Evolutionary conservation across 23 tunicate species (phyloP), one percentile per base, ranked within the genome.

Genomic region (Trididemnum nubilum): DNA sequence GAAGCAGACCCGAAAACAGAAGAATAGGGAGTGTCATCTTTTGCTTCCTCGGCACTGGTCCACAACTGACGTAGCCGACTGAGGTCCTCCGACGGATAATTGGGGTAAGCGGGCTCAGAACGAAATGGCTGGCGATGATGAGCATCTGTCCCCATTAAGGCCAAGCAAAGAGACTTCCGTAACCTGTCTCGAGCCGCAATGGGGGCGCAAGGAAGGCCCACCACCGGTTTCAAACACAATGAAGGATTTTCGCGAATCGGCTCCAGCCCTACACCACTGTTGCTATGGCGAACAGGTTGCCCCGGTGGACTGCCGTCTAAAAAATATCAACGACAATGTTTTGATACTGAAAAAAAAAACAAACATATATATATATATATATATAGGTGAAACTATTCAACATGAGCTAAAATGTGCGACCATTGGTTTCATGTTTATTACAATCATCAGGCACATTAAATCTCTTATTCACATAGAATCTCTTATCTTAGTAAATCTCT

Each of bases 1-100:
- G 39, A 21, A 32, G 31, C 24, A 12, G 88, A 85, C 24, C 78
- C 58, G 39, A 73, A 73, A 12, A 73, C 78, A 15, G 78, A 73
- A 38, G 78, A 73, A 38, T 38, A 38, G 3, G 78, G 78, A 69
- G 74, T 30, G 22, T 33, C 74, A n/a, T n/a, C n/a, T n/a, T n/a
- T n/a, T 2, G 75, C 12, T n/a, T 33, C 39, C 3, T 2, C 29
- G 2, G 2, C 58, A n/a, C 7, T 5, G 2, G 26, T 4, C 57
- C 58, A 38, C 5, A 38, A 2, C 18, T 39, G 78, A 9, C 12
- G 5, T 2, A 22, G 57, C 27, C 32, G 78, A 3, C 5, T 21
- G 9, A 73, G 5, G 78, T 73, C 78, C 21, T 73, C 58, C 19
- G 57, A 21, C 7, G 2, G 28, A 31, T 39, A 24, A 38, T 73